A percentile compares a stretch with the other conserved stretches of the same genome.
Conservation (phyloP, 23 tunicate species). For the Botrylloides violaceus region DNA sequence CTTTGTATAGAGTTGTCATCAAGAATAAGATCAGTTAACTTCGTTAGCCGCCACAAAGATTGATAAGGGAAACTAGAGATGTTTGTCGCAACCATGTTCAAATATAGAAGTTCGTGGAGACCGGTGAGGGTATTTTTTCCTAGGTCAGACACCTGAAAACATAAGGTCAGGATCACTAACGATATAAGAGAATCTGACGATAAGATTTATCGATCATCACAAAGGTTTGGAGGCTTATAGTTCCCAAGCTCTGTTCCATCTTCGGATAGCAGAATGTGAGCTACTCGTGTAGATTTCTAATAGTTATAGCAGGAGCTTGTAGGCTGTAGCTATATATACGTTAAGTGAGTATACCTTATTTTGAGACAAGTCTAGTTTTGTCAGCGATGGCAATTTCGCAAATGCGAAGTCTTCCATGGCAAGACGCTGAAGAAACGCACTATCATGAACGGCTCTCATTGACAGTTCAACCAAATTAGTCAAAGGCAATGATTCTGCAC, state of each 20-base stretch:
- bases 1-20: not conserved
- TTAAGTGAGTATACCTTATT: slow-evolving; percentile 11
- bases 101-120: not conserved
- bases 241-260: too few relatives aligned
- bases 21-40: slow-evolving; percentile 6
- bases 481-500: slow-evolving; percentile 2
- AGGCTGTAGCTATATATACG: too few relatives aligned
- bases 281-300: too few relatives aligned
- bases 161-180: not conserved
- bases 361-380: not conserved
- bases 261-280: too few relatives aligned
- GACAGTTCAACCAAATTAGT: slow-evolving; percentile 6
- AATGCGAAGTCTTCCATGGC: slow-evolving; percentile 9
- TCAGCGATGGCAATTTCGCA: not conserved
- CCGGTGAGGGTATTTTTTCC: slow-evolving; percentile 10
- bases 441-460: not conserved
- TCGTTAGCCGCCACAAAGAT: slow-evolving; percentile 8
- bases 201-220: too few relatives aligned
- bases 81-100: not conserved
- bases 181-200: too few relatives aligned
- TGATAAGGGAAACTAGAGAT: slow-evolving; percentile 8
- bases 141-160: not conserved
- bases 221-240: too few relatives aligned
- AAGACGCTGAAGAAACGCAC: not conserved
- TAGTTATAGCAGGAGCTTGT: too few relatives aligned